Conservation (phyloP, 2,113 vertebrate species). For the Callocephalon fimbriatum region DNA sequence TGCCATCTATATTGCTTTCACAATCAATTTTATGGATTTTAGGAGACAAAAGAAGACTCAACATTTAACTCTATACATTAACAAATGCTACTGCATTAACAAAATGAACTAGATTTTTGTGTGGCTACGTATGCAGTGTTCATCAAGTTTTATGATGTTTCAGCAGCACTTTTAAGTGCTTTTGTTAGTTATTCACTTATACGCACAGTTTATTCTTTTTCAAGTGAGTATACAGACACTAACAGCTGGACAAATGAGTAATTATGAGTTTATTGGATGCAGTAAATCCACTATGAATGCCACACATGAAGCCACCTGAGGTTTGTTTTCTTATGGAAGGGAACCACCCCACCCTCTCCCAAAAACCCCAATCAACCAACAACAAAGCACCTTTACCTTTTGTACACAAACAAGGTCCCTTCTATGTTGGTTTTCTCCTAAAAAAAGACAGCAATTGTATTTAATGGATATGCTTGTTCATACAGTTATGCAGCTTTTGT, state of each 20-base stretch:
- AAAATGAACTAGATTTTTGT: background rate
- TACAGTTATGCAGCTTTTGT: background rate
- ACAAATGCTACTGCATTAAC: background rate
- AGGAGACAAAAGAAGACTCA: background rate
- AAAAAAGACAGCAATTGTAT: slow-evolving; percentile 44
- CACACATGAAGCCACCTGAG: background rate
- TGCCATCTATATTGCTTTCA: background rate
- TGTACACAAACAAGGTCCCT: slow-evolving; percentile 96
- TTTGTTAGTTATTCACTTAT: background rate
- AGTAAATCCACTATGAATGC: background rate
- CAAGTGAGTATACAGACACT: background rate
- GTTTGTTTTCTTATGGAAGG: background rate
- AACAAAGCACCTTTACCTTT: slow-evolving; percentile 81
- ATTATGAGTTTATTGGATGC: background rate
- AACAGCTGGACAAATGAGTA: background rate
- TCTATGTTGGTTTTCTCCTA: slow-evolving; percentile 98
- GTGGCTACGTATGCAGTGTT: background rate
- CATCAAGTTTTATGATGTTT: background rate
- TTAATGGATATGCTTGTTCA: background rate
- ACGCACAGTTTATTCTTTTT: background rate
- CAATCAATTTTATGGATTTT: background rate
- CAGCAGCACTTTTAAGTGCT: background rate
- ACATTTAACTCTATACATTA: background rate
- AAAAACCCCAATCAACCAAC: background rate
- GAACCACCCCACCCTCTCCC: fast-evolving